Evolutionary conservation across 2,888 invertebrate genomes (phyloP).

Genomic region (Tuta absoluta): DNA sequence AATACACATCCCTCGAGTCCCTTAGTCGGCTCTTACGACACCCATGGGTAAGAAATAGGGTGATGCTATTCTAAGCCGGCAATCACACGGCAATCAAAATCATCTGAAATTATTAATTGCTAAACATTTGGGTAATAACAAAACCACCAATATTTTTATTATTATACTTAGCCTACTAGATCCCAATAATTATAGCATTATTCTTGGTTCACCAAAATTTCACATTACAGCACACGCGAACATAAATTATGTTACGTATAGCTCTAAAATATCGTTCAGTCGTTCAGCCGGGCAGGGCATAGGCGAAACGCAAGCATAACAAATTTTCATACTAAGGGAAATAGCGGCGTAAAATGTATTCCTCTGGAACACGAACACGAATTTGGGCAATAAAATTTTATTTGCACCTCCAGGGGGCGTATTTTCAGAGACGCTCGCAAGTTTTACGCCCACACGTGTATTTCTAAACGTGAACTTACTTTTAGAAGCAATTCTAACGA

Average conservation of each 20-base stretch:
- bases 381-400: constrained; percentile 54
- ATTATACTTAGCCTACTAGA: too few relatives aligned
- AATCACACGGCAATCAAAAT: too few relatives aligned
- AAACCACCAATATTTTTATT: too few relatives aligned
- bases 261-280: constrained; percentile 18
- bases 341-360: constrained; percentile 45
- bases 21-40: too few relatives aligned
- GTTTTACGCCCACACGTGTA: constrained; percentile 20
- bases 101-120: too few relatives aligned
- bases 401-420: constrained; percentile 41
- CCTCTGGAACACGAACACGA: constrained; percentile 33
- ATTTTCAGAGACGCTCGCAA: constrained; percentile 32
- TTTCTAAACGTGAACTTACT: neutral
- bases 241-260: constrained; percentile 1
- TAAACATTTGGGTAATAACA: neutral
- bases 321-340: constrained; percentile 51
- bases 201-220: neutral
- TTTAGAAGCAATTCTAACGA: neutral
- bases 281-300: constrained; percentile 28
- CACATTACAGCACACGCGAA: constrained; percentile 3
- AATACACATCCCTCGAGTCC: too few relatives aligned
- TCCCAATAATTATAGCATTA: too few relatives aligned
- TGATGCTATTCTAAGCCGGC: too few relatives aligned
- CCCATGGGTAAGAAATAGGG: too few relatives aligned
- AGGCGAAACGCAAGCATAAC: constrained; percentile 42